These are phyloP conservation scores for Tragopan temminckii DNA, from an alignment of 2,797 vertebrate genomes.

Conservation along the genomic window DNA sequence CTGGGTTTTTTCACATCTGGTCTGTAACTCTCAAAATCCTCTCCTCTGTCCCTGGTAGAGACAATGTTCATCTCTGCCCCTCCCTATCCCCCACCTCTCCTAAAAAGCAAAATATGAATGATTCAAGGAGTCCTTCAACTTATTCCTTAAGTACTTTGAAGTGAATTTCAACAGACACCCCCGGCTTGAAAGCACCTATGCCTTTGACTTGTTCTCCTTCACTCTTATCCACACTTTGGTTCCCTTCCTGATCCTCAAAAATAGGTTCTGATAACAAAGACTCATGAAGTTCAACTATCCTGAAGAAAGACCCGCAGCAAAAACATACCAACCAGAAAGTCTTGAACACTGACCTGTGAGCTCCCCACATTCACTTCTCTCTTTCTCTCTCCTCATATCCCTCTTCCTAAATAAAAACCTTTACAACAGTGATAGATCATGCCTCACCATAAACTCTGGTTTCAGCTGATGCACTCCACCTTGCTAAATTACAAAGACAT, in stretches of 20 bases:
- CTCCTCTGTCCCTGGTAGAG: background rate
- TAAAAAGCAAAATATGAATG: background rate
- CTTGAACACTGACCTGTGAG: rapidly evolving
- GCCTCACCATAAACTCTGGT: background rate
- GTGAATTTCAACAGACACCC: background rate
- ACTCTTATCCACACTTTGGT: rapidly evolving
- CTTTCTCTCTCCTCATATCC: background rate
- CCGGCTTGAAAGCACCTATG: background rate
- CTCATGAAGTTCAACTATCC: background rate
- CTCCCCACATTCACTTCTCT: background rate
- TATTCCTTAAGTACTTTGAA: background rate
- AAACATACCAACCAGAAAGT: background rate
- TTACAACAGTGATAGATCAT: background rate
- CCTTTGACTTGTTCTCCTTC: background rate
- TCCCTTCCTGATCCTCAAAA: background rate
- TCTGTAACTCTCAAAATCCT: background rate
- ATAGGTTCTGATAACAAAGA: background rate
- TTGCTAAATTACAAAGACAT: background rate
- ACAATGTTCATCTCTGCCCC: background rate
- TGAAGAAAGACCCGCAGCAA: background rate
- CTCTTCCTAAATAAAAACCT: background rate
- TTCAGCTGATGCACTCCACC: background rate
- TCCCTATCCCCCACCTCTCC: background rate
- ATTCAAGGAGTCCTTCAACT: background rate
- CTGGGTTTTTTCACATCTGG: rapidly evolving